phyloP scores from a whole-genome alignment of 2,113 vertebrate genomes.

The Serilophus lunatus region DNA sequence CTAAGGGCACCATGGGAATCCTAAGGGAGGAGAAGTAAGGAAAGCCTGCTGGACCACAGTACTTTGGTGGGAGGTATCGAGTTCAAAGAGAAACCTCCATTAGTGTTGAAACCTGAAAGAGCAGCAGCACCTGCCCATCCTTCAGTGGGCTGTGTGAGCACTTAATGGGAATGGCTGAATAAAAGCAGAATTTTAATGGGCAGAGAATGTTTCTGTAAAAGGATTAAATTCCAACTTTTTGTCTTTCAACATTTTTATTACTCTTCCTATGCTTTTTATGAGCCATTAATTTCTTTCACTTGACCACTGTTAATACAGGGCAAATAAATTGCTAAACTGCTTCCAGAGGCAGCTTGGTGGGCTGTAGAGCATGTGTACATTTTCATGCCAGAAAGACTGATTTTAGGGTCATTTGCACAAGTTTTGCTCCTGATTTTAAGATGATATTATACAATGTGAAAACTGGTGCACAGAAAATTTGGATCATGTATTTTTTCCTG shows the following conservation, averaged over 20 bases:
- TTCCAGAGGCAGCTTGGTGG: neutral
- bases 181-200: slow-evolving; percentile 7
- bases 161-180: neutral
- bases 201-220: neutral
- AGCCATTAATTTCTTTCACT: neutral
- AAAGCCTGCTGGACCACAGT: neutral
- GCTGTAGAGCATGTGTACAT: neutral
- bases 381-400: neutral
- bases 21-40: neutral
- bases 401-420: neutral
- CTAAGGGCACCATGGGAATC: neutral
- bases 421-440: neutral
- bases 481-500: neutral
- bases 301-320: neutral
- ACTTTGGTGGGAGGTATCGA: neutral
- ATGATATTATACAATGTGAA: neutral
- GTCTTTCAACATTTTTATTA: slow-evolving; percentile 1
- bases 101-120: neutral
- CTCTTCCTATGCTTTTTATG: neutral
- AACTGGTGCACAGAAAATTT: neutral
- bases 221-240: slow-evolving; percentile 17
- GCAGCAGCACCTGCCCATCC: neutral
- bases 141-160: rapidly evolving
- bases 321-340: neutral
- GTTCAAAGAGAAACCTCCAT: neutral